Base-by-base conservation (phyloP, 2,888 invertebrate genomes). In the Copidosoma aretas region DNA sequence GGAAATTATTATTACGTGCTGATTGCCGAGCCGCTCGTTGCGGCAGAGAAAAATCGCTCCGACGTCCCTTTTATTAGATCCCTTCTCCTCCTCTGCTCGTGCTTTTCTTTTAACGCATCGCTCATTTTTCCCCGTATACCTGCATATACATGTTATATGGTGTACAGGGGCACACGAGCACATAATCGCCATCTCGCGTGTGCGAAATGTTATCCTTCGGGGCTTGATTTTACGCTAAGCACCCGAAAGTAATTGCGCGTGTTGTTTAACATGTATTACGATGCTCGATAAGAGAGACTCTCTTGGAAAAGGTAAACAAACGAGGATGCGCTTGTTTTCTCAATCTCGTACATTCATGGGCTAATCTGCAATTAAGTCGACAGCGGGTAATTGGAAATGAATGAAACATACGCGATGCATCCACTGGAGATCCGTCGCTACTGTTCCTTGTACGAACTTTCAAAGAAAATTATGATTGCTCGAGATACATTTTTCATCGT, bases 111-210 rank as follows among this genome's bases (percentile, higher is more conserved):
- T 32, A 12, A 46, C 43, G 43, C 43, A 12, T 12, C 43, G 12
- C 43, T 14, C 43, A 12, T 12, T 46, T 46, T 12, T 46, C 43
- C 12, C 4, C 32, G 32, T 32, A 32, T 32, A 32, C 32, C 3
- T 8, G 32, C 32, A 5, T 8, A 32, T 8, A 8, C 32, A 8
- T 32, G 8, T 32, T 32, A 8, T 32, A 32, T 32, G 8, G 32
- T 32, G 8, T 32, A 32, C 8, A 32, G 32, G 32, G 3, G 21
- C n/a, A n/a, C n/a, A n/a, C n/a, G n/a, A n/a, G n/a, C n/a, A n/a
- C n/a, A n/a, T 41, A 61, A 66, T 66, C 49, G 41, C 39, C 49
- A 66, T 66, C 66, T 66, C 51, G 56, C 60, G 66, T 56, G 60
- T 51, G 60, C 22, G 19, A 53, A 65, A 65, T 65, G 8, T n/a